phyloP scores from a whole-genome alignment of 1,140 invertebrate species.

The Ladona fulva region DNA sequence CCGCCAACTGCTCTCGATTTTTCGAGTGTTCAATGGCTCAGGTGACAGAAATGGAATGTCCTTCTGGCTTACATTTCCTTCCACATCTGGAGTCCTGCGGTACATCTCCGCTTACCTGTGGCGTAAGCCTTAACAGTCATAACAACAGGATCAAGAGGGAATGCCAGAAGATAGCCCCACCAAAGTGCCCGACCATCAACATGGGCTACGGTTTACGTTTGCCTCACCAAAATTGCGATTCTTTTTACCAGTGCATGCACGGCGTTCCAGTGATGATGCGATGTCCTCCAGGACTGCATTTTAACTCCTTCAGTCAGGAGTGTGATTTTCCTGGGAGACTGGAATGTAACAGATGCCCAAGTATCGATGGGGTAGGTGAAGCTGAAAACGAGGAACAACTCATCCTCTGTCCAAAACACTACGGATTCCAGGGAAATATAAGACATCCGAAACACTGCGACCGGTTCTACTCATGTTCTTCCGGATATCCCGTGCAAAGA shows the following conservation, averaged over 20 bases:
- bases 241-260: conserved; percentile 32
- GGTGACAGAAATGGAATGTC: conserved; percentile 24
- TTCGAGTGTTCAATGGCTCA: too few relatives aligned
- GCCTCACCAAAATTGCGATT: conserved; percentile 26
- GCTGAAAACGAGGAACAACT: background rate
- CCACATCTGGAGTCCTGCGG: conserved; percentile 26
- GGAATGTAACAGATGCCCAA: conserved; percentile 10
- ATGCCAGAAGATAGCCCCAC: background rate
- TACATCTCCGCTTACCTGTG: background rate
- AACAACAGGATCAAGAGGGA: background rate
- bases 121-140: too few relatives aligned
- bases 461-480: too few relatives aligned
- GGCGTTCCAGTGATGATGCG: conserved; percentile 24
- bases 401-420: too few relatives aligned
- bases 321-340: conserved; percentile 27
- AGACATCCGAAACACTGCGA: too few relatives aligned
- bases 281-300: conserved; percentile 25
- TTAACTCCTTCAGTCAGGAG: conserved; percentile 23
- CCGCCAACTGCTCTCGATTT: too few relatives aligned
- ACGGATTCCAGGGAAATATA: too few relatives aligned
- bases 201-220: background rate
- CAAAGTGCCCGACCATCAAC: background rate
- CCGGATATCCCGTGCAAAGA: too few relatives aligned
- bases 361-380: background rate
- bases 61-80: conserved; percentile 22